Conservation (phyloP, 2,888 invertebrate species). For the Tinea trinotella region DNA sequence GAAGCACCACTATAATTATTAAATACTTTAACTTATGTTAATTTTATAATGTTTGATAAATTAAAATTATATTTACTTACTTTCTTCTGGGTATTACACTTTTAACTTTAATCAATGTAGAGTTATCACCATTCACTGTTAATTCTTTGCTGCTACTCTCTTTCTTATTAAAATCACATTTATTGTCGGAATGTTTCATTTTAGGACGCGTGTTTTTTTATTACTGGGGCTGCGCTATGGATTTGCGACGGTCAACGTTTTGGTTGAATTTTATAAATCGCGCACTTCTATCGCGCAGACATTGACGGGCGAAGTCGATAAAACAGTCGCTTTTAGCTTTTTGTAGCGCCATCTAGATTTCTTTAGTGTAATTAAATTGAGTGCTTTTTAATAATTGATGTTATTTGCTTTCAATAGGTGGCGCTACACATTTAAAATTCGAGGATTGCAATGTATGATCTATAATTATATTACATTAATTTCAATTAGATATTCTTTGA, state of each 20-base stretch:
- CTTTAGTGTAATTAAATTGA: neutral
- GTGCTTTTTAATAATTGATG: too few relatives aligned
- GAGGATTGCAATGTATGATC: too few relatives aligned
- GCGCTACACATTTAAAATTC: too few relatives aligned
- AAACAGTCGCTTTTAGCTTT: conserved; percentile 30
- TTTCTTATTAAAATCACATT: conserved; percentile 3
- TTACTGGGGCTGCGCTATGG: neutral
- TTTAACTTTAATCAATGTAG: conserved; percentile 58
- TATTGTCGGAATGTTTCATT: conserved; percentile 33
- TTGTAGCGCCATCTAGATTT: conserved; percentile 35
- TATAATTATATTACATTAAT: too few relatives aligned
- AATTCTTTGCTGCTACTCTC: conserved; percentile 37
- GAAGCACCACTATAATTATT: neutral
- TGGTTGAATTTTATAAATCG: conserved; percentile 66
- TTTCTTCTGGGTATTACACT: conserved; percentile 62
- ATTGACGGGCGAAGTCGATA: conserved; percentile 41
- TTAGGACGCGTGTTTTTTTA: conserved; percentile 26
- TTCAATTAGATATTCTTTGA: too few relatives aligned
- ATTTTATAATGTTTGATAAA: neutral
- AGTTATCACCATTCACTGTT: conserved; percentile 29
- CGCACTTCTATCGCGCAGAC: conserved; percentile 65
- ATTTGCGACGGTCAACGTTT: conserved; percentile 36
- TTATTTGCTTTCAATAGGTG: conserved; percentile 23
- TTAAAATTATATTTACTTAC: conserved; percentile 33
- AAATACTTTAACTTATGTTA: neutral